Base-by-base conservation (phyloP, 2,888 invertebrate species). In the Kryphioiulus occultus region DNA sequence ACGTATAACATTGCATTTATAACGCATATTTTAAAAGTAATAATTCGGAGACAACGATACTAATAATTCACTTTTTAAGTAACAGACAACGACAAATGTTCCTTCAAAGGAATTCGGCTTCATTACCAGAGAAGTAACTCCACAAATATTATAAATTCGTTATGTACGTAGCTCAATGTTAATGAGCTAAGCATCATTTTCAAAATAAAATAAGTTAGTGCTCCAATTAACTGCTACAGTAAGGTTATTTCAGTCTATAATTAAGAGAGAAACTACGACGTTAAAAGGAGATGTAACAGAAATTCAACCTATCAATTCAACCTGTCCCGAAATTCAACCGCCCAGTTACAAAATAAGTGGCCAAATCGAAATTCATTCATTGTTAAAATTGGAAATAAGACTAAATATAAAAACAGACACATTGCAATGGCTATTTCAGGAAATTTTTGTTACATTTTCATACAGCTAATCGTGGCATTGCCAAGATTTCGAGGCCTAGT, bases 401-500 rank as follows among this genome's bases (percentile, higher is more conserved):
- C 39, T 5, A 78, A 78, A 30, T 78, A 30, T 78, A 12, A 22
- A 30, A 78, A 22, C 22, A 30, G 78, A 78, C 78, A 78, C 30
- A 30, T 22, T 78, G 78, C 30, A 78, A 15, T 12, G 78, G 78
- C 78, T 78, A 78, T 78, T 78, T 78, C 78, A 78, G 78, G 78
- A 78, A 30, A 78, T 30, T 26, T 7, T 68, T 30, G 78, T 78
- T 78, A 78, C 30, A 78, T 30, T 78, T 78, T 78, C 22, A 26
- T 78, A 78, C 78, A 30, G 78, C 22, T 2, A 15, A 78, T 30
- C 10, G 78, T 30, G 15, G 30, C 78, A 78, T 15, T 78, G 78
- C 78, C 78, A 78, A 78, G 30, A 78, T 78, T 78, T 78, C 78
- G 78, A 78, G 78, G 78, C 22, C 30, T 78, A 78, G 68, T 68